Base-by-base conservation (phyloP, 53 echinoderm and acorn worm species). In the Arbacia lixula region DNA sequence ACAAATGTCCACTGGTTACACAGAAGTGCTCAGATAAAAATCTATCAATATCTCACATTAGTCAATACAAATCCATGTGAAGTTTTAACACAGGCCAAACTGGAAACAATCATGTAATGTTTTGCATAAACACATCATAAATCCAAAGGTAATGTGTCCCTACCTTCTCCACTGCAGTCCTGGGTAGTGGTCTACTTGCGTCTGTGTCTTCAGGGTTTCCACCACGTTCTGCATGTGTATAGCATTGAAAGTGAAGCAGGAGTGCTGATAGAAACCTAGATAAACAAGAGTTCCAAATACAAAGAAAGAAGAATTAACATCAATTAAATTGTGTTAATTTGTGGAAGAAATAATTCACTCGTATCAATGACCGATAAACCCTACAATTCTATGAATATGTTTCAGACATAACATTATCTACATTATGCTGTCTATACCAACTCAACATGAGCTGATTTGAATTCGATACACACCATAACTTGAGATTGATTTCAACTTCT, bases 191-290 rank as follows among this genome's bases (percentile, higher is more conserved):
- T 32, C 40, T 16, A 12, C 46, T 39, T 25, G 26, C 30, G 30
- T 29, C 40, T 49, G 14, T 71, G 38, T 21, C 11, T 42, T 10
- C n/a, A 22, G 0, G 27, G 26, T 72, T 2, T 21, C 43, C 19
- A 31, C n/a, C 11, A 26, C 27, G 30, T 16, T 5, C 46, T 49
- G 16, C 14, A 26, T 3, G 39, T 29, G 60, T 26, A 12, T 34
- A 14, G 60, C 78, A 78, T n/a, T 58, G 60, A 60, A 41, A 78
- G 6, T 55, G 60, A 34, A 58, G 60, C 22, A 78, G 60, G 12
- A 78, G 16, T 2, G 41, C 39, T 58, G 78, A 60, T 6, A 35
- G 56, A 2, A 78, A 78, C 40, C 78, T 78, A 40, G 11, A 14
- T 52, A 1, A n/a, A 29, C 20, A 29, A 57, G 39, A 36, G 31